Conservation (phyloP, 2,888 invertebrate genomes). For the Panopea generosa region DNA sequence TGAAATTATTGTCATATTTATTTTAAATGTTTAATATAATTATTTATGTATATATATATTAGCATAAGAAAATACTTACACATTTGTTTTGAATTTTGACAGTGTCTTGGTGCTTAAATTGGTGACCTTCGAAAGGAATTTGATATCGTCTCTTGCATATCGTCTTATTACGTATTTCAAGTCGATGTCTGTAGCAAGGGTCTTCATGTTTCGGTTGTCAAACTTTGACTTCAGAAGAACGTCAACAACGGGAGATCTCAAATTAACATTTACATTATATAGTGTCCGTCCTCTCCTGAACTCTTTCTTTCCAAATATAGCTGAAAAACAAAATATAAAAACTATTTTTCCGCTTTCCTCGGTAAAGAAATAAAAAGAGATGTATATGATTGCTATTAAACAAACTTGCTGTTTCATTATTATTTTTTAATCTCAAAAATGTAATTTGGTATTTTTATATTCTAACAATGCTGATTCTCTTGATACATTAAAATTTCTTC, state of each 20-base stretch:
- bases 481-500: no score
- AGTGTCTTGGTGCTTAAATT: slow-evolving; percentile 66
- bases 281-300: slow-evolving; percentile 45
- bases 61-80: slow-evolving; percentile 67
- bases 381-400: no score
- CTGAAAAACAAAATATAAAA: slow-evolving; percentile 59
- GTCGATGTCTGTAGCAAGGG: slow-evolving; percentile 54
- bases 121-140: slow-evolving; percentile 68
- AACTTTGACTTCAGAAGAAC: slow-evolving; percentile 57
- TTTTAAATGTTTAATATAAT: no score
- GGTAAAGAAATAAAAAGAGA: no score
- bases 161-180: slow-evolving; percentile 69
- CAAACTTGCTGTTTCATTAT: no score
- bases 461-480: no score
- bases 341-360: no score
- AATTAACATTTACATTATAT: slow-evolving; percentile 50
- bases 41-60: no score
- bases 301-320: slow-evolving; percentile 38
- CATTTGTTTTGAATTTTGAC: slow-evolving; percentile 57
- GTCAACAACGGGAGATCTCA: slow-evolving; percentile 49
- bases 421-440: no score
- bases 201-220: slow-evolving; percentile 47
- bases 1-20: no score
- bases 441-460: no score
- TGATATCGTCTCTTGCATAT: slow-evolving; percentile 67